Base-by-base conservation (phyloP, 2,797 vertebrate species). In the Ispidina picta region DNA sequence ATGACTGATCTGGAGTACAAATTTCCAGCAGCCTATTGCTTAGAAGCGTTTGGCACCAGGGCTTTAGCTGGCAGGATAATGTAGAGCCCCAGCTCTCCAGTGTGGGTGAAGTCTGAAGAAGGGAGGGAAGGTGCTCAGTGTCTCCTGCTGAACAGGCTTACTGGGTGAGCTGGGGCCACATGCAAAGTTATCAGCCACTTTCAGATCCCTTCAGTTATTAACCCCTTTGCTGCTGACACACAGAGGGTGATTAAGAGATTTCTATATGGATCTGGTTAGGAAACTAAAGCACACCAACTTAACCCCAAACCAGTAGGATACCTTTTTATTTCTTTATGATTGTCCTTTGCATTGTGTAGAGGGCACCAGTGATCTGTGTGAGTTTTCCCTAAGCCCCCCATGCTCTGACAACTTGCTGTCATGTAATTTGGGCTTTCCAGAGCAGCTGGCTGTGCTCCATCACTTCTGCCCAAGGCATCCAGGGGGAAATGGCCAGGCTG, bases 391-490 rank as follows among this genome's bases (percentile, higher is more conserved):
- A 35, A 22, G 46, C 5, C 19, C 21, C 28, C n/a, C 1, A 0
- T 2, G 28, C 43, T 56, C 46, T 11, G 11, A 13, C 10, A 35
- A 20, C 37, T 48, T 79, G 15, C 39, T 8, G 26, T 6, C 9
- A 0, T 9, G 16, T 4, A 6, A 1, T 1, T 5, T 13, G 75
- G 49, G 46, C 37, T 19, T 8, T 7, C 23, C 1, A 4, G 54
- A 8, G 15, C 25, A 37, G 21, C 70, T 51, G 17, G 12, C 52
- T 48, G 23, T 7, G 0, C 9, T 35, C 6, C 5, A 33, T 14
- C 22, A 7, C 4, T 26, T 6, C 59, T 6, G 1, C 0, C 31
- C 37, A 15, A 12, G 26, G 59, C 33, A 55, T 6, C 58, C 10
- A 0, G 0, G 25, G 51, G 46, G 75, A 65, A n/a, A 17, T 2